Evolutionary conservation across 2,888 invertebrate genomes (phyloP), one percentile per base, ranked within the genome.

Genomic region (Zaprionus lineosus): DNA sequence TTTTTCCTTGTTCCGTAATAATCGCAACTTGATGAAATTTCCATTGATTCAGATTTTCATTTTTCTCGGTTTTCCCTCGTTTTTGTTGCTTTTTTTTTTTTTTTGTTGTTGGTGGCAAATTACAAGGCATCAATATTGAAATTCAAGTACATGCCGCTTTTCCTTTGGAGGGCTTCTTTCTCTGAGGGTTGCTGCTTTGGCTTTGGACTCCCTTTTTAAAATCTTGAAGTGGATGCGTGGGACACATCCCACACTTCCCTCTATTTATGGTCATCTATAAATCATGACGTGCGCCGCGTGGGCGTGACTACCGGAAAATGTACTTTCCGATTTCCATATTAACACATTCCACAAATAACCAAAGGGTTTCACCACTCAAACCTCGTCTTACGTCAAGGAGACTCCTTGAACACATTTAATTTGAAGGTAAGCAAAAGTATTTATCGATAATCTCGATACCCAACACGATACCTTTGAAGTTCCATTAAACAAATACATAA

Each of bases 41-140:
- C 72, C 76, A 74, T 76, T 76, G 69, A 64, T 56, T 68, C 64
- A 58, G 71, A 79, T 74, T 71, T 74, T 53, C 14, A 37, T 24
- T 33, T 39, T 31, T 14, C 7, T 6, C 6, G 18, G 37, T 2
- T 19, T n/a, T 11, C 21, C 21, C 21, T 7, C 21, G 3, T 7
- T 7, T 21, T 21, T 21, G 3, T n/a, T n/a, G n/a, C n/a, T n/a
- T n/a, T n/a, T n/a, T n/a, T n/a, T n/a, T n/a, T n/a, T n/a, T n/a
- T n/a, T n/a, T n/a, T n/a, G n/a, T n/a, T n/a, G n/a, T n/a, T 7
- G 3, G 51, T 58, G 51, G 66, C 62, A 79, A 79, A 79, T 77
- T 77, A 79, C 69, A 72, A 51, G 58, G 74, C 73, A 75, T 67
- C 67, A 70, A 73, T 70, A 73, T 64, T 70, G 73, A 75, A 68